Percentiles rank a stretch among this genome's conserved stretches.
phyloP scores from a whole-genome alignment of 2,113 vertebrate species.

The Corythornis madagascariensis region DNA sequence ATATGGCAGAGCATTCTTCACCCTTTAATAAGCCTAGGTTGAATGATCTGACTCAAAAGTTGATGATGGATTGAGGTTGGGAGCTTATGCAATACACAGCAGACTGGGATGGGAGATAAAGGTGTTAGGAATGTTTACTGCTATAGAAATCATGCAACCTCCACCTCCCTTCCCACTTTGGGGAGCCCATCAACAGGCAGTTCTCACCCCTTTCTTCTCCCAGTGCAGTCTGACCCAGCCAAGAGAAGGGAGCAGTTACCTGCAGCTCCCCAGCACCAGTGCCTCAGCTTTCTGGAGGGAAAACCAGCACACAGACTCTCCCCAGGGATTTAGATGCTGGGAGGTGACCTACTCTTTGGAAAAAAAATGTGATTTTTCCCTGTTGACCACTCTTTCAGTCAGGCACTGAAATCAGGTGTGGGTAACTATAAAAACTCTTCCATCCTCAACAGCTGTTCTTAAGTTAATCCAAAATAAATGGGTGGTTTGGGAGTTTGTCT shows the following conservation, averaged over 20 bases:
- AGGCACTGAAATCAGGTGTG: not conserved
- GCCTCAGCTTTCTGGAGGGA: rapidly evolving
- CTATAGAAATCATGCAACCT: not conserved
- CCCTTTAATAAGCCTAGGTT: not conserved
- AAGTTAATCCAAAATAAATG: not conserved
- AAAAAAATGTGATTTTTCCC: not conserved
- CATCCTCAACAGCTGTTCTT: not conserved
- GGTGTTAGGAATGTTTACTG: not conserved
- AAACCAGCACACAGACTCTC: not conserved
- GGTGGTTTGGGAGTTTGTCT: not conserved
- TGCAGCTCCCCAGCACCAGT: not conserved
- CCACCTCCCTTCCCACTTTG: not conserved
- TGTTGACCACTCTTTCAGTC: not conserved
- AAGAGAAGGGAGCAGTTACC: not conserved
- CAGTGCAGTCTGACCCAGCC: not conserved
- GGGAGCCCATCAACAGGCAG: not conserved
- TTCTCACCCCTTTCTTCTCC: not conserved
- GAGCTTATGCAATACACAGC: not conserved
- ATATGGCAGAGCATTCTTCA: not conserved
- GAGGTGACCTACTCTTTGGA: not conserved
- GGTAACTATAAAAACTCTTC: not conserved
- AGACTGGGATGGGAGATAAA: not conserved
- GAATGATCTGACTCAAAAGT: not conserved
- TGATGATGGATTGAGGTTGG: not conserved
- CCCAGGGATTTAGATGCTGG: not conserved